These are phyloP conservation scores for Origma solitaria DNA, from an alignment of 2,113 vertebrate species.

Conservation along the genomic window DNA sequence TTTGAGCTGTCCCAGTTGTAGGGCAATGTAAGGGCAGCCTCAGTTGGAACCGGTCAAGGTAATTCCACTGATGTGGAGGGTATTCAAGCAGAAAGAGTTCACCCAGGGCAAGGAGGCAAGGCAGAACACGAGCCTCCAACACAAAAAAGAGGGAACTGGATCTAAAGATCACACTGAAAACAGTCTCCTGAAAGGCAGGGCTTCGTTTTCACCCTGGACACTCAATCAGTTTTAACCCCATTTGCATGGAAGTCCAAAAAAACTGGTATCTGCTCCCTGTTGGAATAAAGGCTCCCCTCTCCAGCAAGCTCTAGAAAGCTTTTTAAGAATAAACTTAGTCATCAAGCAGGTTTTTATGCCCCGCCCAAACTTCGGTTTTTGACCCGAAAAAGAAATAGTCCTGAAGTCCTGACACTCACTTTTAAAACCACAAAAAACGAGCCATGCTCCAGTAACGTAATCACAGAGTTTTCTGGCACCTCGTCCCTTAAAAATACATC, in stretches of 20 bases:
- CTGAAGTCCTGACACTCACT: slow-evolving; percentile 71
- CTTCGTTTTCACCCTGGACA: slow-evolving; percentile 34
- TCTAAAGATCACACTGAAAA: neutral
- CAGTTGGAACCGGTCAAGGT: neutral
- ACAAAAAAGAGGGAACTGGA: neutral
- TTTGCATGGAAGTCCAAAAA: neutral
- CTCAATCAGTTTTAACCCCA: slow-evolving; percentile 25
- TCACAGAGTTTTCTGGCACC: slow-evolving; percentile 72
- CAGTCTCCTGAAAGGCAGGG: neutral
- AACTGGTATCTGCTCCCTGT: slow-evolving; percentile 40
- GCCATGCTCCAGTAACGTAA: slow-evolving; percentile 74
- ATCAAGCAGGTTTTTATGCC: slow-evolving; percentile 72
- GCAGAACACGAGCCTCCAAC: neutral
- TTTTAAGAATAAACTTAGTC: slow-evolving; percentile 78
- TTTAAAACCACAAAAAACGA: slow-evolving; percentile 73
- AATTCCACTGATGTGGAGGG: neutral
- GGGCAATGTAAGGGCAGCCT: neutral
- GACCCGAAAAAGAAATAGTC: slow-evolving; percentile 62
- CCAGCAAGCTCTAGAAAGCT: slow-evolving; percentile 61
- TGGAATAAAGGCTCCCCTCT: slow-evolving; percentile 43
- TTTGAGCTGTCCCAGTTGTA: neutral
- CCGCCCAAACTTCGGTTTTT: slow-evolving; percentile 66
- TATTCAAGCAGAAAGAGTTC: slow-evolving; percentile 18
- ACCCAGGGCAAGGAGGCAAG: neutral
- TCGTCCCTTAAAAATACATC: slow-evolving; percentile 75